Conservation (phyloP, 1,140 invertebrate genomes). For the Tachypleus tridentatus region DNA sequence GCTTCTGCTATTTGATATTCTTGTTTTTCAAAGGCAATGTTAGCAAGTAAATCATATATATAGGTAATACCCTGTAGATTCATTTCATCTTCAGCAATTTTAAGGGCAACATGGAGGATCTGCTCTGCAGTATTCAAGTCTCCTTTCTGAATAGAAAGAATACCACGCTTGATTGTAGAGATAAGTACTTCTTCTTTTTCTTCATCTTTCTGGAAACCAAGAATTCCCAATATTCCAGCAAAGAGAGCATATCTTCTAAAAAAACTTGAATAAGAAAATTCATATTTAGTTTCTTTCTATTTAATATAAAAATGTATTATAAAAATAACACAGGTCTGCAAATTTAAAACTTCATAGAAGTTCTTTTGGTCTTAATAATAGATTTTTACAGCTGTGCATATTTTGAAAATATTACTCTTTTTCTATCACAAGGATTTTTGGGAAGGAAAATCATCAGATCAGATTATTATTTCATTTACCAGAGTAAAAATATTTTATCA, state of each 20-base stretch:
- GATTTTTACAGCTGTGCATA: too few species aligned
- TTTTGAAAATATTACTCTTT: too few species aligned
- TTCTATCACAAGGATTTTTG: too few species aligned
- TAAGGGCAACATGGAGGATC: conserved; percentile 65
- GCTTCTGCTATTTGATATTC: conserved; percentile 69
- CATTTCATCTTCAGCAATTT: conserved; percentile 62
- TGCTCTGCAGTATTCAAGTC: conserved; percentile 69
- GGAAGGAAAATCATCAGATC: too few species aligned
- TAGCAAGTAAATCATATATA: conserved; percentile 80
- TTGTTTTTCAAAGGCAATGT: conserved; percentile 62
- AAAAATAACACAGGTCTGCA: too few species aligned
- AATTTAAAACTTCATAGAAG: too few species aligned
- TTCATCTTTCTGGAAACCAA: conserved; percentile 19
- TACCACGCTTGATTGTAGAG: conserved; percentile 54
- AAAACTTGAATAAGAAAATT: too few species aligned
- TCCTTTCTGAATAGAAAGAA: conserved; percentile 44
- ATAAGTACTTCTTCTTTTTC: conserved; percentile 54
- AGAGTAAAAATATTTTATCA: too few species aligned
- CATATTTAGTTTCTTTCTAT: too few species aligned
- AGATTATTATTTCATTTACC: too few species aligned
- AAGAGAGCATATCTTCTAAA: neutral
- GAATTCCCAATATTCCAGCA: conserved; percentile 19
- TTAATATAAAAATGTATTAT: too few species aligned
- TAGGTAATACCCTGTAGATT: conserved; percentile 65
- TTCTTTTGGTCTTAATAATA: too few species aligned